phyloP scores from a whole-genome alignment of 35 echinoderm and acorn worm genomes.

The Eucidaris tribuloides region DNA sequence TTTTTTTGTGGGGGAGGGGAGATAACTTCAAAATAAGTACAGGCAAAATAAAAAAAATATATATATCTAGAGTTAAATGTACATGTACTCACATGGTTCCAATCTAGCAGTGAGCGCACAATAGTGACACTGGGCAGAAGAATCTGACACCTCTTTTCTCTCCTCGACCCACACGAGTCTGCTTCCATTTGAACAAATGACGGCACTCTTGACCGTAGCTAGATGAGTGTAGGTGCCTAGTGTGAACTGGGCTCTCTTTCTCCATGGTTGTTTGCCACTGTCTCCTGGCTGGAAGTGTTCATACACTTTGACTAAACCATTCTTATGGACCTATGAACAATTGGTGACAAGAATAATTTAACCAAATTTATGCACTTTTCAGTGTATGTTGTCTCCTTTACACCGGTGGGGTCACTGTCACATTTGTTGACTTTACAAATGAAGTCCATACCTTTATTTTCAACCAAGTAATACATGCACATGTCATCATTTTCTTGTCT shows the following conservation, averaged over 20 bases:
- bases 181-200: neutral
- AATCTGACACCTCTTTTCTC: neutral
- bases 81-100: neutral
- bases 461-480: too few relatives aligned
- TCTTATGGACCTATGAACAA: neutral
- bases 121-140: neutral
- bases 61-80: neutral
- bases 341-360: too few relatives aligned
- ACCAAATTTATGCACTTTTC: too few relatives aligned
- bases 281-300: neutral
- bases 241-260: constrained; percentile 6
- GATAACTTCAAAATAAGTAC: neutral
- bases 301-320: neutral
- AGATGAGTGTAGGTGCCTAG: neutral
- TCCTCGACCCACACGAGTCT: constrained; percentile 18
- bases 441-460: too few relatives aligned
- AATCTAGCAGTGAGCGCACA: neutral
- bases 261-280: neutral
- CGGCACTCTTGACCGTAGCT: neutral
- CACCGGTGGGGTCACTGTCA: too few relatives aligned
- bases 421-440: too few relatives aligned
- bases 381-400: too few relatives aligned
- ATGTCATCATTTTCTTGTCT: too few relatives aligned
- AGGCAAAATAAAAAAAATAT: neutral
- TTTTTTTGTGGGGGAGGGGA: too few relatives aligned